phyloP scores from a whole-genome alignment of 2,797 vertebrate species.

The Atherinosoma microstoma region DNA sequence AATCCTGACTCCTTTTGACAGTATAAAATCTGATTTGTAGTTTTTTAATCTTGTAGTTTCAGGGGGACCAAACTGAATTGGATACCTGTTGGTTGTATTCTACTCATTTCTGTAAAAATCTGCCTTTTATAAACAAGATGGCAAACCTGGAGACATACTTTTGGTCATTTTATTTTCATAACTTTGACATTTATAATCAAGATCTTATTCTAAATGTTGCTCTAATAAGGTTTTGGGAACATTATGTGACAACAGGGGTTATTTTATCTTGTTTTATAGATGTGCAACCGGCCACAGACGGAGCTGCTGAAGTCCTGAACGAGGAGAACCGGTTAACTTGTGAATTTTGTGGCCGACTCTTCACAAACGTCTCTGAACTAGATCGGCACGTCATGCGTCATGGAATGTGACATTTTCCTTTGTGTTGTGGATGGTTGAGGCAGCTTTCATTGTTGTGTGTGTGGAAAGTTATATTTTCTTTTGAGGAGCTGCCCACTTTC shows the following conservation, averaged over 20 bases:
- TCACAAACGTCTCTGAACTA: slow-evolving; percentile 57
- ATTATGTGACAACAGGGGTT: neutral
- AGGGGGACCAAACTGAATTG: no score
- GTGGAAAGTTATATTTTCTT: neutral
- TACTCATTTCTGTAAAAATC: no score
- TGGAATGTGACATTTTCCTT: slow-evolving; percentile 46
- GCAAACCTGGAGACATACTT: no score
- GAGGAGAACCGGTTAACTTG: slow-evolving; percentile 56
- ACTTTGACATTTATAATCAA: neutral
- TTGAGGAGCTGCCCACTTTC: neutral
- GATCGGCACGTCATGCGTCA: slow-evolving; percentile 68
- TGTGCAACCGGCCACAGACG: neutral
- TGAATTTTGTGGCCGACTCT: slow-evolving; percentile 70
- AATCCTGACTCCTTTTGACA: no score
- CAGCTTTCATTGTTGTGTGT: neutral
- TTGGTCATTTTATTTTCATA: no score
- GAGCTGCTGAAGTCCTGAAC: neutral
- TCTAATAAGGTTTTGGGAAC: neutral
- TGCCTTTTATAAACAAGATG: no score
- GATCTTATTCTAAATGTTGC: neutral
- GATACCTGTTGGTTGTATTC: no score
- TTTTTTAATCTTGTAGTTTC: no score
- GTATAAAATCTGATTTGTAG: no score
- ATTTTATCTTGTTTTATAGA: slow-evolving; percentile 23
- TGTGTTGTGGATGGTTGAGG: neutral